Percentiles rank a stretch among this genome's conserved stretches.
These are phyloP conservation scores for Styela plicata DNA, from an alignment of 23 tunicate species.

Conservation along the genomic window DNA sequence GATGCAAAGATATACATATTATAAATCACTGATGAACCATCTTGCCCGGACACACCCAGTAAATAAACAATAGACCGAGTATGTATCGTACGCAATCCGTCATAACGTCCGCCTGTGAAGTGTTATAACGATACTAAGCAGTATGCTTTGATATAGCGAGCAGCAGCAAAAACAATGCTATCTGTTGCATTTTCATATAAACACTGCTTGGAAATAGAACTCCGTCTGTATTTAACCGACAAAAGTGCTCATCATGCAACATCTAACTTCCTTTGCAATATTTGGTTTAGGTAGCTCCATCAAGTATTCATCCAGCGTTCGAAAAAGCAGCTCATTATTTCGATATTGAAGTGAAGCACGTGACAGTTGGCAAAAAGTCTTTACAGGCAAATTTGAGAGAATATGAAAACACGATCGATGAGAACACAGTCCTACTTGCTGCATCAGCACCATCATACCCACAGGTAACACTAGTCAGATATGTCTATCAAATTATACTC, in stretches of 20 bases:
- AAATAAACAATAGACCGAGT: too few relatives aligned
- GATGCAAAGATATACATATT: too few relatives aligned
- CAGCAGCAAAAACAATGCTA: not conserved
- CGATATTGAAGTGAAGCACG: slow-evolving; percentile 64
- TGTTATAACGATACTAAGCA: too few relatives aligned
- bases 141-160: too few relatives aligned
- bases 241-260: too few relatives aligned
- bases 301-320: slow-evolving; percentile 86
- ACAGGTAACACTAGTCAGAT: too few relatives aligned
- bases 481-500: too few relatives aligned
- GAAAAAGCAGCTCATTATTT: slow-evolving; percentile 93
- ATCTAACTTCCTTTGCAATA: not conserved
- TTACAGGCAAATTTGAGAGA: slow-evolving; percentile 36
- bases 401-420: slow-evolving; percentile 66
- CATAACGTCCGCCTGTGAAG: too few relatives aligned
- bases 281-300: slow-evolving; percentile 76
- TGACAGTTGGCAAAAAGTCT: slow-evolving; percentile 51
- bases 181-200: not conserved
- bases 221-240: not conserved
- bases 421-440: slow-evolving; percentile 67
- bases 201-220: not conserved
- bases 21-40: too few relatives aligned
- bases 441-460: slow-evolving; percentile 95
- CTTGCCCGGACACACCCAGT: too few relatives aligned
- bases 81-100: too few relatives aligned